phyloP scores from a whole-genome alignment of 53 echinoderm and acorn worm species.

The Luidia sarsii region DNA sequence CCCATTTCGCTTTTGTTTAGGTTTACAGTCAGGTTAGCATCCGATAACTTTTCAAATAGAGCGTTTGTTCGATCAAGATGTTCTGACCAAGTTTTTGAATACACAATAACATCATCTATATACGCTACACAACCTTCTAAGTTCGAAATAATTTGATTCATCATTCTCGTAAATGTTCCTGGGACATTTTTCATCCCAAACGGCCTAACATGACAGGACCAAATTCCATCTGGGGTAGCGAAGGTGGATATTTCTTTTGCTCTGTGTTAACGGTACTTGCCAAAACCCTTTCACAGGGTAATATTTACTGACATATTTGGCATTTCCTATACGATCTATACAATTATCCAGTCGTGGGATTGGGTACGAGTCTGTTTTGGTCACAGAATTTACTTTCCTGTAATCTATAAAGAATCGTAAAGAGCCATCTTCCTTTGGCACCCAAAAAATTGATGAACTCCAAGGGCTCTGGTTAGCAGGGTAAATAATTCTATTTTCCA shows the following conservation, averaged over 20 bases:
- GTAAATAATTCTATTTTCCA: constrained; percentile 24
- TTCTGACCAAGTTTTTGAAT: constrained; percentile 18
- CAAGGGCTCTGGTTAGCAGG: constrained; percentile 45
- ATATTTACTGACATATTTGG: constrained; percentile 30
- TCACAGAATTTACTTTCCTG: constrained; percentile 54
- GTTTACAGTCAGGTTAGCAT: constrained; percentile 32
- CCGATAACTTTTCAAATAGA: background rate
- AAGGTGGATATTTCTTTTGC: constrained; percentile 55
- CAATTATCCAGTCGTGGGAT: constrained; percentile 53
- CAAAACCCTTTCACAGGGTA: constrained; percentile 53
- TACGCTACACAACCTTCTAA: constrained; percentile 5
- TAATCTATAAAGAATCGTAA: constrained; percentile 54
- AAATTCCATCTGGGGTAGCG: constrained; percentile 23
- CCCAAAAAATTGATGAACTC: constrained; percentile 18
- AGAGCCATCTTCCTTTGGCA: constrained; percentile 9
- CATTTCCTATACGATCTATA: constrained; percentile 40
- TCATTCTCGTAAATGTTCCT: constrained; percentile 38
- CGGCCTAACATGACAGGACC: constrained; percentile 36
- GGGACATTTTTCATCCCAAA: constrained; percentile 50
- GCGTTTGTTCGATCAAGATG: background rate
- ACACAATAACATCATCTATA: constrained; percentile 22
- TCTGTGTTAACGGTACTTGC: constrained; percentile 44
- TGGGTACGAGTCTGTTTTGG: constrained; percentile 49
- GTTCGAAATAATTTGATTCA: constrained; percentile 34
- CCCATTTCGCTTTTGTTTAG: constrained; percentile 54